A percentile compares a stretch with the other conserved stretches of the same genome.
These are phyloP conservation scores for Ephydatia muelleri DNA, from an alignment of 37 sponge, comb jelly and placozoan species.

Conservation along the genomic window DNA sequence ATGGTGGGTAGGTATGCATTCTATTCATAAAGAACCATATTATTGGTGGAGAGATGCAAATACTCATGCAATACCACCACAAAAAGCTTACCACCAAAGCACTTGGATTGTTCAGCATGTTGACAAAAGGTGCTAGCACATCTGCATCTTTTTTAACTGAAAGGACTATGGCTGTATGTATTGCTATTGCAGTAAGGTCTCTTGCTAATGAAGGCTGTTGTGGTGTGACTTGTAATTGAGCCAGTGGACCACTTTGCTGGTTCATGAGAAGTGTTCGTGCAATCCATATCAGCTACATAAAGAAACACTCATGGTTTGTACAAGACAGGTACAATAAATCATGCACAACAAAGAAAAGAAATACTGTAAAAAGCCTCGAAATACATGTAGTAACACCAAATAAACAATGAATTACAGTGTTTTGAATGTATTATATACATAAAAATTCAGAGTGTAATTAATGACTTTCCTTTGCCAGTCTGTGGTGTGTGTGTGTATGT, in stretches of 20 bases:
- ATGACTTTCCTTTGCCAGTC: too few relatives aligned
- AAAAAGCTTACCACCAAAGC: slow-evolving; percentile 22
- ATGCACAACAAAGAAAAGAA: background rate
- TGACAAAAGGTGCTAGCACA: slow-evolving; percentile 44
- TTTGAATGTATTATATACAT: too few relatives aligned
- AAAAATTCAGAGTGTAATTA: too few relatives aligned
- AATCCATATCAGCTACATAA: slow-evolving; percentile 23
- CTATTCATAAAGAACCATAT: slow-evolving; percentile 20
- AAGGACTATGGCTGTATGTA: slow-evolving; percentile 47
- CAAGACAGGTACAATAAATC: background rate
- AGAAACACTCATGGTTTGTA: background rate
- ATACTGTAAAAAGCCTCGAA: background rate
- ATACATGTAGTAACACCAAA: too few relatives aligned
- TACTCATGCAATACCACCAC: background rate
- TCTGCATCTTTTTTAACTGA: background rate
- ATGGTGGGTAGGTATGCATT: slow-evolving; percentile 67
- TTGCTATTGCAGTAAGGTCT: slow-evolving; percentile 39
- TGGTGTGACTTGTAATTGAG: slow-evolving; percentile 21
- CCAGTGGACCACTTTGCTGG: slow-evolving; percentile 49
- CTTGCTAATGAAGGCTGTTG: slow-evolving; percentile 8
- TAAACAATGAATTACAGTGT: too few relatives aligned
- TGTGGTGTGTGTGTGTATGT: too few relatives aligned
- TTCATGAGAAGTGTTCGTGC: slow-evolving; percentile 41
- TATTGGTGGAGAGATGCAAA: background rate
- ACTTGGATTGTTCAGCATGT: slow-evolving; percentile 47